phyloP scores from a whole-genome alignment of 2,113 vertebrate species.

The Pteropus alecto region DNA sequence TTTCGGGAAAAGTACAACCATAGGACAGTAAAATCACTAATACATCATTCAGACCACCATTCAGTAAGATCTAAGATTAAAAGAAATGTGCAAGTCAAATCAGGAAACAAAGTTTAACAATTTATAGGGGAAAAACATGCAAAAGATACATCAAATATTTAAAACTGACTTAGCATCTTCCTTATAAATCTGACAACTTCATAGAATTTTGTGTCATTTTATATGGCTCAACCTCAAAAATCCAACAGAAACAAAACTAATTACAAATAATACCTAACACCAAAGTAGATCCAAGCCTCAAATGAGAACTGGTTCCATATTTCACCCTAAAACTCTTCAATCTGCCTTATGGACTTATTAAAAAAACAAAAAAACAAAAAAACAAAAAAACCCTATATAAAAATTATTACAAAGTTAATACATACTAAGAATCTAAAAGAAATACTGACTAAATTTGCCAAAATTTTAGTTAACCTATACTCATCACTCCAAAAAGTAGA shows the following conservation, averaged over 20 bases:
- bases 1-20: conserved; percentile 61
- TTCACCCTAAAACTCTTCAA: conserved; percentile 14
- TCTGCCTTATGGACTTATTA: not conserved
- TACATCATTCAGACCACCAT: conserved; percentile 54
- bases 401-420: conserved; percentile 29
- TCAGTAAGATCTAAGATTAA: conserved; percentile 54
- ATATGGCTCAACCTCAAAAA: conserved; percentile 45
- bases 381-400: not conserved
- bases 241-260: conserved; percentile 44
- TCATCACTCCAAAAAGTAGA: conserved; percentile 21
- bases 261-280: conserved; percentile 39
- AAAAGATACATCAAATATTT: conserved; percentile 36
- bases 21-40: conserved; percentile 41
- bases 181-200: conserved; percentile 39
- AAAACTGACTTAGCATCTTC: conserved; percentile 27
- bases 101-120: conserved; percentile 47
- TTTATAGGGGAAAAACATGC: not conserved
- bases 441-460: conserved; percentile 1
- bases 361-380: not conserved
- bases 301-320: conserved; percentile 21
- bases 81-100: conserved; percentile 43
- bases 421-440: conserved; percentile 13
- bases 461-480: conserved; percentile 4
- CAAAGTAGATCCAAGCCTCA: conserved; percentile 41
- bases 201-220: conserved; percentile 43